These are phyloP conservation scores for Tamandua tetradactyla DNA, from an alignment of 2,797 vertebrate species.

Conservation along the genomic window DNA sequence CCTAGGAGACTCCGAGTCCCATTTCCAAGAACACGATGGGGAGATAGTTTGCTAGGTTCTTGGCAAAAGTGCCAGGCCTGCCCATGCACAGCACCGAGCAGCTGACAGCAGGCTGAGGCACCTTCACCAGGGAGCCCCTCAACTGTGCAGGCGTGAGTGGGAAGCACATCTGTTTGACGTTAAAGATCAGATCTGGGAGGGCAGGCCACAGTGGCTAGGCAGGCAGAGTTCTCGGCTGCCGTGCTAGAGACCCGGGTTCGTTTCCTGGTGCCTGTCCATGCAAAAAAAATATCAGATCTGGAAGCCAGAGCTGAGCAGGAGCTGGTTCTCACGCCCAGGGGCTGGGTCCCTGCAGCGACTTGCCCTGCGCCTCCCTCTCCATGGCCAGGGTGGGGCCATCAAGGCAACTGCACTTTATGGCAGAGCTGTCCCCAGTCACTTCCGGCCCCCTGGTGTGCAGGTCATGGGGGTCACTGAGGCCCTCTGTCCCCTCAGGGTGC, in stretches of 20 bases:
- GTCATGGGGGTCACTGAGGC: background rate
- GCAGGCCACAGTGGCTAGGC: no score
- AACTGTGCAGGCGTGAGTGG: rapidly evolving
- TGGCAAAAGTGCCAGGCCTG: background rate
- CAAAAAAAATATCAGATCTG: no score
- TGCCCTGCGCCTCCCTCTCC: rapidly evolving
- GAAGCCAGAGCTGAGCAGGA: background rate
- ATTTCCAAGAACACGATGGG: background rate
- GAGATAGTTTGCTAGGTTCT: background rate
- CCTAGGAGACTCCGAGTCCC: no score
- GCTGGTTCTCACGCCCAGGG: rapidly evolving
- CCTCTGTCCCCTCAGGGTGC: background rate
- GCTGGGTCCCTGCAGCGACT: rapidly evolving
- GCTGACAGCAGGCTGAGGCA: rapidly evolving
- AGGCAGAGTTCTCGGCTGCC: no score
- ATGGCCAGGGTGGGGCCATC: background rate
- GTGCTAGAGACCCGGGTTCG: no score
- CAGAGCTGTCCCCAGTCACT: background rate
- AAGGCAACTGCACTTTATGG: background rate
- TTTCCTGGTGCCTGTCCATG: no score
- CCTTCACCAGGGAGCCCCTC: rapidly evolving
- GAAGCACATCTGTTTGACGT: rapidly evolving
- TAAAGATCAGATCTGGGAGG: no score
- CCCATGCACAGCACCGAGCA: background rate
- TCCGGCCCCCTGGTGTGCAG: background rate